Base-by-base conservation (phyloP, 2,888 invertebrate species). In the Ceramica pisi region DNA sequence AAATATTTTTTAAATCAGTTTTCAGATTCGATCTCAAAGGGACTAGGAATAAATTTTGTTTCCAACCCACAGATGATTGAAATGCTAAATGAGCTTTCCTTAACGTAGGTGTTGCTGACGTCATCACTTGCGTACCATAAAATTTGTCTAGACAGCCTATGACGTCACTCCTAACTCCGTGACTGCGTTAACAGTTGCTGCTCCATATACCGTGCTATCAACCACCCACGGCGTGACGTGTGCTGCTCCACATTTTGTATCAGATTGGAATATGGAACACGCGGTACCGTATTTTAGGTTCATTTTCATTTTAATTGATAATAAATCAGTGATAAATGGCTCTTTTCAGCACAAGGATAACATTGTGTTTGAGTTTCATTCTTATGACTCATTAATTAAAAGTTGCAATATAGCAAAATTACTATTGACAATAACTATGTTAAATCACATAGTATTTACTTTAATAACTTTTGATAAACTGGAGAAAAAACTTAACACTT, bases 111-210 rank as follows among this genome's bases (percentile, higher is more conserved):
- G 87, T 88, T 87, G 84, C 74, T 91, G 91, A 93, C 93, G 93
- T 92, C 90, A 91, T 62, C 19, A 74, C 16, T 41, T 67, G 83
- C 68, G 63, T 72, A 66, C 59, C 83, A 87, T 89, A 84, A 90
- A 92, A 83, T 81, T 86, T 68, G 94, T 94, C 94, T 94, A 94
- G 94, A 94, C 94, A 71, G 76, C 75, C 74, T 74, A 77, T 88
- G 89, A 86, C 89, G 88, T 86, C 87, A 88, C 46, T n/a, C 44
- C 56, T 51, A 7, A 46, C 19, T 2, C 60, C 70, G 72, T 76
- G 80, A 76, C 70, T 78, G 69, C 76, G 67, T 69, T 81, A 70
- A 80, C 75, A 63, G 71, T 74, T 78, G 69, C 66, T 69, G 83
- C 56, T 67, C 61, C 67, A 80, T 79, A 62, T 80, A 83, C 48